Evolutionary conservation across 2,888 invertebrate genomes (phyloP).

Genomic region (Troilus luridus): DNA sequence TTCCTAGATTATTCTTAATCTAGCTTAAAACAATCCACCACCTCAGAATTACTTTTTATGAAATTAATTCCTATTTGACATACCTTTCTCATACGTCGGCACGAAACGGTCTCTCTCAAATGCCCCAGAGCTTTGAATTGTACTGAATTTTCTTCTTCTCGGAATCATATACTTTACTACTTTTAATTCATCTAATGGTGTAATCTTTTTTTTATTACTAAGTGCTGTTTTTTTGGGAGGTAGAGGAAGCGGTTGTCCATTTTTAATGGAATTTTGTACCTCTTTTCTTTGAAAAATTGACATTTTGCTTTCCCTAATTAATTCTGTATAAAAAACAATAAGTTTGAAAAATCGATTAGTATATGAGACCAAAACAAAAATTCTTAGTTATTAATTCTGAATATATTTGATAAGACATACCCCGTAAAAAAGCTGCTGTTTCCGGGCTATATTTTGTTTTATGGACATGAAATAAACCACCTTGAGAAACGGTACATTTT

Average conservation of each 20-base stretch:
- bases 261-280: constrained; percentile 74
- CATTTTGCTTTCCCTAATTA: constrained; percentile 83
- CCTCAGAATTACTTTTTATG: background rate
- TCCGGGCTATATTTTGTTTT: constrained; percentile 77
- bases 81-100: constrained; percentile 68
- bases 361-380: background rate
- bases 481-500: constrained; percentile 72
- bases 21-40: no score
- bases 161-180: constrained; percentile 58
- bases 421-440: constrained; percentile 78
- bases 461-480: constrained; percentile 81
- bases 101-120: constrained; percentile 76
- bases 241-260: constrained; percentile 74
- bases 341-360: background rate
- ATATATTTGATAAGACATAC: constrained; percentile 70
- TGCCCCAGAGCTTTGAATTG: constrained; percentile 80
- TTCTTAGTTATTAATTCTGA: background rate
- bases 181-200: constrained; percentile 18
- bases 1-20: no score
- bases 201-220: constrained; percentile 48
- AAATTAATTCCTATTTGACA: constrained; percentile 48
- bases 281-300: constrained; percentile 76
- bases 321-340: constrained; percentile 71
- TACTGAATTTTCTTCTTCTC: constrained; percentile 75
- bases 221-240: constrained; percentile 65